phyloP scores from a whole-genome alignment of 2,113 vertebrate species.

The Neotoma lepida region DNA sequence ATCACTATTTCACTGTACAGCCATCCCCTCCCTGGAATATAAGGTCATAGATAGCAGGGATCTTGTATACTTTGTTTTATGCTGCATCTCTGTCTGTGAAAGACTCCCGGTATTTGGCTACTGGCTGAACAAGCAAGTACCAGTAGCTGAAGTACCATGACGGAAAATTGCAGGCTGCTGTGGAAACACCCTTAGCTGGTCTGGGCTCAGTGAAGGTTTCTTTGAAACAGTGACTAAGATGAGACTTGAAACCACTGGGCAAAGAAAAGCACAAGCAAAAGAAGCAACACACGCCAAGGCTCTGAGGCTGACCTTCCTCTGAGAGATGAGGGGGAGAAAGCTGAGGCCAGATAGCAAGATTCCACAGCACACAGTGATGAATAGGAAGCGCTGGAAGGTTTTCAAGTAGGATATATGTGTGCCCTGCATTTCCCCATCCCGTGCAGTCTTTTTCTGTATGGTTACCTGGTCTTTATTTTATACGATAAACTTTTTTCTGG shows the following conservation, averaged over 20 bases:
- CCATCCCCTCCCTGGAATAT: neutral
- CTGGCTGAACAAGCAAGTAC: constrained; percentile 33
- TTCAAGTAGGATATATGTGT: neutral
- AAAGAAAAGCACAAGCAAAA: neutral
- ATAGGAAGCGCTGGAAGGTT: neutral
- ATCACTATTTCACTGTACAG: neutral
- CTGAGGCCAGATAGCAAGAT: neutral
- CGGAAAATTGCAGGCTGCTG: constrained; percentile 45
- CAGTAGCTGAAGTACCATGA: constrained; percentile 30
- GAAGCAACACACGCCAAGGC: neutral
- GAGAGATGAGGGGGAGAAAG: neutral
- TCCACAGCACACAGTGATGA: neutral
- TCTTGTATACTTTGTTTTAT: constrained; percentile 28
- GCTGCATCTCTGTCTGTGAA: neutral
- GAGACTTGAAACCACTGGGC: constrained; percentile 58
- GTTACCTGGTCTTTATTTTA: neutral
- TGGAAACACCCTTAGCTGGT: constrained; percentile 54
- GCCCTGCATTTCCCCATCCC: neutral
- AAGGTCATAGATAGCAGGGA: neutral
- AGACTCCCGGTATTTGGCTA: constrained; percentile 2
- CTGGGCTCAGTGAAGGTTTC: constrained; percentile 35
- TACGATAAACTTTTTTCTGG: constrained; percentile 21
- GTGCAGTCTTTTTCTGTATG: neutral
- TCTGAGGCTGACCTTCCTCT: neutral
- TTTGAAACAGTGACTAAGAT: constrained; percentile 62